A percentile compares a stretch with the other conserved stretches of the same genome.
Evolutionary conservation across 1,140 invertebrate genomes (phyloP).

Genomic region (Drosophila tristis): DNA sequence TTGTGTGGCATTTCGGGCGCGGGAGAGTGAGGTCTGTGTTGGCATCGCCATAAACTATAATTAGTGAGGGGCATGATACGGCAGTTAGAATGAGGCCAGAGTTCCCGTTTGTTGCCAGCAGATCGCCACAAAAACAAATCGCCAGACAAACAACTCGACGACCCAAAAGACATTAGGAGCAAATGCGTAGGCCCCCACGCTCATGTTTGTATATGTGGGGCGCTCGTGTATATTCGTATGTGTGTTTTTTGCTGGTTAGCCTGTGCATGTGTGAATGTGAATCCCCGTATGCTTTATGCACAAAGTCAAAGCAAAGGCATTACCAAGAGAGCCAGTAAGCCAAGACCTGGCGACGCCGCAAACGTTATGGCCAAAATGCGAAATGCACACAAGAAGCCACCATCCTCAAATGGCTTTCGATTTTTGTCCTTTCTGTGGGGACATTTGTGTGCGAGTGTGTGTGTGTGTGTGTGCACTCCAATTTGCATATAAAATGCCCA

Average conservation of each 20-base stretch:
- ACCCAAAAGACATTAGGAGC: conserved; percentile 51
- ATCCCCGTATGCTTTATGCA: conserved; percentile 41
- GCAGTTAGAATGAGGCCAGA: conserved; percentile 49
- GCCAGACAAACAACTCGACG: conserved; percentile 53
- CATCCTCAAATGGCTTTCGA: conserved; percentile 63
- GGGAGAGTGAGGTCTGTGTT: background rate
- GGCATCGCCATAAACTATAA: conserved; percentile 53
- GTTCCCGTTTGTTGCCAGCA: conserved; percentile 2
- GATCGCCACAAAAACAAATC: conserved; percentile 32
- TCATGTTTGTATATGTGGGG: conserved; percentile 4
- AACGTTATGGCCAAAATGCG: conserved; percentile 24
- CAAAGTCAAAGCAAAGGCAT: conserved; percentile 42
- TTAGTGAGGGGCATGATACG: conserved; percentile 60
- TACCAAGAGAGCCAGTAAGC: conserved; percentile 22
- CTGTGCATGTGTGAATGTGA: conserved; percentile 20
- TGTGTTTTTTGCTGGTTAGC: conserved; percentile 1
- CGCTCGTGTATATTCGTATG: conserved; percentile 5
- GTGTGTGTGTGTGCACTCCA: conserved; percentile 15
- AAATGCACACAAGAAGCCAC: conserved; percentile 52
- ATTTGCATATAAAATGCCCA: conserved; percentile 63
- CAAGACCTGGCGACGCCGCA: conserved; percentile 32
- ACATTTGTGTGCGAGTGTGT: conserved; percentile 21
- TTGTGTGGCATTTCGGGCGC: background rate
- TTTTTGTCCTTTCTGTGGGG: conserved; percentile 40
- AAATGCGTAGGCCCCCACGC: conserved; percentile 30